These are phyloP conservation scores for Antheraea yamamai DNA, from an alignment of 2,888 invertebrate genomes.

Conservation along the genomic window DNA sequence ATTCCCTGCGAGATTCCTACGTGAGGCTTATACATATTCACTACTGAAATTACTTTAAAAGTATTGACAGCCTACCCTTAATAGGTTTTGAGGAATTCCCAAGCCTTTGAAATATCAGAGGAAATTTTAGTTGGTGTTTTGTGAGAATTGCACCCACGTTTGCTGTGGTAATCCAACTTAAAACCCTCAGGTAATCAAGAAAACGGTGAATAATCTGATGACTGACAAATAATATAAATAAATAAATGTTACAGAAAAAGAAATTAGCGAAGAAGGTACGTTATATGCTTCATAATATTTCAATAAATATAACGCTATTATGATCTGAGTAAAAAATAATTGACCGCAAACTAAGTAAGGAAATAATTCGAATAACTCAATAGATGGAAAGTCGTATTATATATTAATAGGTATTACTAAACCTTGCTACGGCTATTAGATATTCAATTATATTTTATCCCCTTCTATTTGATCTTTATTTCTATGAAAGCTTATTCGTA, in stretches of 20 bases:
- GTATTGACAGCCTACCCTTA: background rate
- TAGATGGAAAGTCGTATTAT: too few relatives aligned
- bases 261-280: constrained; percentile 51
- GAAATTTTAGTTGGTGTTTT: background rate
- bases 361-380: background rate
- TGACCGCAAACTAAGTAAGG: background rate
- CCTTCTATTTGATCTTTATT: background rate
- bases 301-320: background rate
- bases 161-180: background rate
- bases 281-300: background rate
- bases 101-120: background rate
- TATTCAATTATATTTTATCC: background rate
- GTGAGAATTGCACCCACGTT: background rate
- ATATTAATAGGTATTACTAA: background rate
- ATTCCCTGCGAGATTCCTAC: background rate
- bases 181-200: background rate
- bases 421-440: background rate
- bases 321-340: background rate
- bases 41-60: background rate
- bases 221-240: background rate
- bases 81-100: background rate
- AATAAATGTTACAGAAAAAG: constrained; percentile 35
- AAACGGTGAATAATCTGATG: background rate
- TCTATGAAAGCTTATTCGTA: background rate
- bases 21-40: background rate